A percentile compares a stretch with the other conserved stretches of the same genome.
These are phyloP conservation scores for Cotesia vestalis DNA, from an alignment of 1,140 invertebrate genomes.

Conservation along the genomic window DNA sequence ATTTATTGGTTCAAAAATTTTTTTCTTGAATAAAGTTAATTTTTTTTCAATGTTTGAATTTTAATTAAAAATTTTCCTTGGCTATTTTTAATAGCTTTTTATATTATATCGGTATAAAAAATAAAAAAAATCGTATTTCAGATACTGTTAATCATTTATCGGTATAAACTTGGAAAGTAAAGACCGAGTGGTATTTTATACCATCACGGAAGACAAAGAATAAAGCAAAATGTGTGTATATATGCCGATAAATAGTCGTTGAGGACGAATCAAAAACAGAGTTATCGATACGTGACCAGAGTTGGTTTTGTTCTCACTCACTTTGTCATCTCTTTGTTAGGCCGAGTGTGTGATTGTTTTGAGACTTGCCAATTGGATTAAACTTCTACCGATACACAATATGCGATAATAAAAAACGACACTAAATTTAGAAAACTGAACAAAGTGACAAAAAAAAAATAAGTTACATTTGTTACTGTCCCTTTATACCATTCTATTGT, in stretches of 20 bases:
- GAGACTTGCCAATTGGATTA: not conserved
- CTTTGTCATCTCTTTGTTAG: not conserved
- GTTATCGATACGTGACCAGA: conserved; percentile 28
- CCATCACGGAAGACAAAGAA: not conserved
- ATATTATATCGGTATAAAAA: too few species aligned
- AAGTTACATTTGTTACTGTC: not conserved
- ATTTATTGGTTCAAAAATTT: too few species aligned
- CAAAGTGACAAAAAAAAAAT: not conserved
- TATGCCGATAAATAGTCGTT: conserved; percentile 19
- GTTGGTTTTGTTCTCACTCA: conserved; percentile 7
- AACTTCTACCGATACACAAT: not conserved
- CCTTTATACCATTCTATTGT: too few species aligned
- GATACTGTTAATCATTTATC: not conserved
- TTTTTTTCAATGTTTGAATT: too few species aligned
- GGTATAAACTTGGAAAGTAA: conserved; percentile 1
- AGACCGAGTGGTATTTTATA: not conserved
- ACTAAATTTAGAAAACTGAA: not conserved
- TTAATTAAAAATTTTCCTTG: too few species aligned
- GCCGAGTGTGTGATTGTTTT: not conserved
- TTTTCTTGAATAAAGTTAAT: too few species aligned
- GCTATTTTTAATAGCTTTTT: too few species aligned
- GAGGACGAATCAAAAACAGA: conserved; percentile 19
- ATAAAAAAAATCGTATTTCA: not conserved
- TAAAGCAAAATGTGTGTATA: conserved; percentile 6
- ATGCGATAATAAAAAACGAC: not conserved